Conservation (phyloP, 2,888 invertebrate genomes). For the Morinoia aosen region DNA sequence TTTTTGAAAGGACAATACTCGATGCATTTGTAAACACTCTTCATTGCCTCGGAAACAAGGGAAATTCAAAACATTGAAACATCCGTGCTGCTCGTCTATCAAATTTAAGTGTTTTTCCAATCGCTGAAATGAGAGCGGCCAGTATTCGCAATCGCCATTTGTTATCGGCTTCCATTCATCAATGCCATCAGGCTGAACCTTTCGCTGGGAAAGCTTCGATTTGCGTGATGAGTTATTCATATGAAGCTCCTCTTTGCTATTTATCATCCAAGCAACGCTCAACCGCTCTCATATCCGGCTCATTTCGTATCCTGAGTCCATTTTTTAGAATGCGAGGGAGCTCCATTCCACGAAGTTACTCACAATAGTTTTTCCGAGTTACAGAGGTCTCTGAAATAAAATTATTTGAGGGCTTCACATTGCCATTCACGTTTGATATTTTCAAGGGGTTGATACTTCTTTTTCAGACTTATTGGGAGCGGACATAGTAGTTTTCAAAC, state of each 20-base stretch:
- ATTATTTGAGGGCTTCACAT: not conserved
- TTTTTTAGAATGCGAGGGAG: not conserved
- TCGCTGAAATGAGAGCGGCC: constrained; percentile 24
- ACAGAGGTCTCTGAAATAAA: not conserved
- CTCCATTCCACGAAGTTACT: not conserved
- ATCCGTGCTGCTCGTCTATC: not conserved
- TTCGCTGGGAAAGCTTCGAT: not conserved
- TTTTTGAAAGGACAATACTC: not conserved
- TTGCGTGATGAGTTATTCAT: not conserved
- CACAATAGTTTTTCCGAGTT: not conserved
- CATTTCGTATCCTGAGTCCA: not conserved
- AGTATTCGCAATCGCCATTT: constrained; percentile 29
- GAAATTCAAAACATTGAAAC: not conserved
- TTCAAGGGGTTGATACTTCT: not conserved
- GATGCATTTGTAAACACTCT: not conserved
- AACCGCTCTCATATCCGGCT: not conserved
- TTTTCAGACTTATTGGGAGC: too few relatives aligned
- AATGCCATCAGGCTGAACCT: not conserved
- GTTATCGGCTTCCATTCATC: constrained; percentile 27
- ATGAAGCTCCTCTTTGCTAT: constrained; percentile 3
- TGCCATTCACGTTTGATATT: not conserved
- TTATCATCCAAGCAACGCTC: not conserved
- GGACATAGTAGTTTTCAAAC: too few relatives aligned
- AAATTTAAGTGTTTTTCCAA: constrained; percentile 33
- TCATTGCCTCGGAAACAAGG: not conserved